Evolutionary conservation across 2,113 vertebrate genomes (phyloP).

Genomic region (Cathartes aura): DNA sequence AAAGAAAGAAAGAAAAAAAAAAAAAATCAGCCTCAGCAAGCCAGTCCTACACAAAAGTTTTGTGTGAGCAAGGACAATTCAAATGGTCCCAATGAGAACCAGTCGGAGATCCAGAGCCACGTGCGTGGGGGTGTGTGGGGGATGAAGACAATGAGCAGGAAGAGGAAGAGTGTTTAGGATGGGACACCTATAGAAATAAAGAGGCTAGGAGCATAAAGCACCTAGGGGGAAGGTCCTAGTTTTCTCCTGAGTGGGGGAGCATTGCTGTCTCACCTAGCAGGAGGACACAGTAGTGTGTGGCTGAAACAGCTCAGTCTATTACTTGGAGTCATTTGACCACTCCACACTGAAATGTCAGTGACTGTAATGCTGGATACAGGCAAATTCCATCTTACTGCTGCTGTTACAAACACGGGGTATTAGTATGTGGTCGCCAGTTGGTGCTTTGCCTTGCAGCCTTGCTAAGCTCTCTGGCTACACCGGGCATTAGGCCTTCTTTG

Average conservation of each 20-base stretch:
- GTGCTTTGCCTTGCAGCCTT: not conserved
- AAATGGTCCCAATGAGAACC: no score
- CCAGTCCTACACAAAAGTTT: no score
- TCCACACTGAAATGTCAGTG: not conserved
- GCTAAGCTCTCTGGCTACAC: not conserved
- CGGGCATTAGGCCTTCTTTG: not conserved
- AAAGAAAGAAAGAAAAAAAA: not conserved
- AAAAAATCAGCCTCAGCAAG: no score
- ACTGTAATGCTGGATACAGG: not conserved
- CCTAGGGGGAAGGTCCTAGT: not conserved
- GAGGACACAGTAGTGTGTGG: not conserved
- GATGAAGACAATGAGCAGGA: constrained; percentile 68
- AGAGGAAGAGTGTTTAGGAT: constrained; percentile 69
- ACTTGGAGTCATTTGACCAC: not conserved
- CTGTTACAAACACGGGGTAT: not conserved
- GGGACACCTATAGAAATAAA: constrained; percentile 59
- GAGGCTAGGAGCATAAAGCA: constrained; percentile 14
- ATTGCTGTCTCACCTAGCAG: not conserved
- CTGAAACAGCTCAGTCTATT: not conserved
- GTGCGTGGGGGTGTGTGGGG: constrained; percentile 51
- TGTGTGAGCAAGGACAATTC: no score
- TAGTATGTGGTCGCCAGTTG: rapidly evolving
- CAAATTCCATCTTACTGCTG: not conserved
- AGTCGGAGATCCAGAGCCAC: constrained; percentile 76
- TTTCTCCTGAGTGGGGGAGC: not conserved